phyloP scores from a whole-genome alignment of 2,113 vertebrate species.

The Engystomops pustulosus region DNA sequence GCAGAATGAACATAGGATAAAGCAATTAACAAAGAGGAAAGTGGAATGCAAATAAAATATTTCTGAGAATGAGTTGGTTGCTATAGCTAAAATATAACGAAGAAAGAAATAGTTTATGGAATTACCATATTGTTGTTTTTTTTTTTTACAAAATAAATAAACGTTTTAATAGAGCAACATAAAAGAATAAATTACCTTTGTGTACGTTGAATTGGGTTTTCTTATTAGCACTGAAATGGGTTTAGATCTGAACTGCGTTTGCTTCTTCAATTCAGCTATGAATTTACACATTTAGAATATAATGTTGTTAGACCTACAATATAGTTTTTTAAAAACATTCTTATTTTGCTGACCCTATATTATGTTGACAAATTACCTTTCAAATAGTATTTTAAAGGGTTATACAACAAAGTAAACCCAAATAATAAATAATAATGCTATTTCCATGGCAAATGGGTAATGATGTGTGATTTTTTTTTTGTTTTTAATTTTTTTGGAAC shows the following conservation, averaged over 20 bases:
- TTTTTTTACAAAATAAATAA: constrained; percentile 57
- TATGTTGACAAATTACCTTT: not conserved
- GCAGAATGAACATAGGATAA: constrained; percentile 83
- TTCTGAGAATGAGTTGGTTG: constrained; percentile 60
- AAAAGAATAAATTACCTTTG: constrained; percentile 56
- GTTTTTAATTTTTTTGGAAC: no score
- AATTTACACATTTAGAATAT: no score
- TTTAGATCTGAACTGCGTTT: not conserved
- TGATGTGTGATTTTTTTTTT: no score
- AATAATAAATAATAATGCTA: not conserved
- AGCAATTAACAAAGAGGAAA: constrained; percentile 79
- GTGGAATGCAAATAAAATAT: constrained; percentile 77
- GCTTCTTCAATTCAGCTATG: no score
- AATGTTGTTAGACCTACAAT: not conserved
- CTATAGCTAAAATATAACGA: constrained; percentile 42
- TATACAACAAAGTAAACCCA: not conserved
- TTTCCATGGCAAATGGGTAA: not conserved
- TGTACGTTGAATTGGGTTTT: constrained; percentile 25
- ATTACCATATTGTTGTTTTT: constrained; percentile 38
- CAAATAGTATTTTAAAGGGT: not conserved
- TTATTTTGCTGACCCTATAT: not conserved
- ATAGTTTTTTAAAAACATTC: not conserved
- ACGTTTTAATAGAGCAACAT: constrained; percentile 30
- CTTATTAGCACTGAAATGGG: not conserved
- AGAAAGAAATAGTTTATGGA: constrained; percentile 40